Evolutionary conservation across 2,113 vertebrate genomes (phyloP).

Genomic region (Elachura formosa): DNA sequence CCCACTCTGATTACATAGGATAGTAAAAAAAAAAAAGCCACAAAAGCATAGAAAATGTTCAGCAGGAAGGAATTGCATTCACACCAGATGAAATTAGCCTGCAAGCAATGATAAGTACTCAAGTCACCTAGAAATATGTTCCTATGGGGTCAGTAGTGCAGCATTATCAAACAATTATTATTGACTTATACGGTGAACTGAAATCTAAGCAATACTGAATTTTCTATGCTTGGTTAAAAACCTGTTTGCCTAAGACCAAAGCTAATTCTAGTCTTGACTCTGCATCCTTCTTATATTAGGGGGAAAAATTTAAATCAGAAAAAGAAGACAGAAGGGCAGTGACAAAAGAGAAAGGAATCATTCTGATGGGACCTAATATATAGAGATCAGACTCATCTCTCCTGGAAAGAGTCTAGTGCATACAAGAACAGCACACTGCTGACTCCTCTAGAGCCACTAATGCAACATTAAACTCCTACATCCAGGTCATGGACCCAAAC

Average conservation of each 20-base stretch:
- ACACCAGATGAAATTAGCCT: neutral
- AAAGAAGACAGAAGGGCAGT: rapidly evolving
- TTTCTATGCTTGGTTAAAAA: neutral
- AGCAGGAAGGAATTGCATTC: neutral
- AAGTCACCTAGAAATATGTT: neutral
- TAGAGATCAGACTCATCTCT: neutral
- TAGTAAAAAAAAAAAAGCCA: rapidly evolving
- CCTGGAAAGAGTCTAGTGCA: rapidly evolving
- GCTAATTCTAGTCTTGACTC: neutral
- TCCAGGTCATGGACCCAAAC: too few relatives aligned
- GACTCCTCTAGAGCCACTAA: neutral
- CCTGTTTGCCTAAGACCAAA: neutral
- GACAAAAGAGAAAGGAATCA: neutral
- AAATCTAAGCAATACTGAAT: neutral
- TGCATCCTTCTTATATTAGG: neutral
- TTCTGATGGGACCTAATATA: too few relatives aligned
- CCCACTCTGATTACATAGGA: neutral
- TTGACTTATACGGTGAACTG: neutral
- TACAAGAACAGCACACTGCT: neutral
- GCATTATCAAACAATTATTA: neutral
- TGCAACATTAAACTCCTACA: neutral
- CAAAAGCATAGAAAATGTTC: neutral
- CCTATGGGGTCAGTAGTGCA: neutral
- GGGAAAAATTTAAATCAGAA: neutral
- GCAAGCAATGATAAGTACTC: neutral